These are phyloP conservation scores for Tolmerus cingulatus DNA, from an alignment of 2,888 invertebrate species.

Conservation along the genomic window DNA sequence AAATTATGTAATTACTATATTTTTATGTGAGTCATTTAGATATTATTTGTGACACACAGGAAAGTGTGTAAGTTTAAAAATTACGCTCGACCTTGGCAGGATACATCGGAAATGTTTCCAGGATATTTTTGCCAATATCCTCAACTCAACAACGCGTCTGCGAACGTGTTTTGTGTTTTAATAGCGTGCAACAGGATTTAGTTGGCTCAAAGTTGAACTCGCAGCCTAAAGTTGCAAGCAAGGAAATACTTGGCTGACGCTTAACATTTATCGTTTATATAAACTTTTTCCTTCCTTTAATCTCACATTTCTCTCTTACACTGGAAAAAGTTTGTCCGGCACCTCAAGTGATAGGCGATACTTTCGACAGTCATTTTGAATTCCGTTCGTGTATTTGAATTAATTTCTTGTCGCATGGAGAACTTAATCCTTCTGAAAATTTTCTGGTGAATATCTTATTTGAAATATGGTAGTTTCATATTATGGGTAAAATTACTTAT, in stretches of 20 bases:
- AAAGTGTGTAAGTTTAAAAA: not conserved
- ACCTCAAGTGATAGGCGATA: constrained; percentile 16
- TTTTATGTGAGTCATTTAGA: too few species aligned
- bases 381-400: constrained; percentile 6
- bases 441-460: constrained; percentile 25
- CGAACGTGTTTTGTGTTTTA: constrained; percentile 20
- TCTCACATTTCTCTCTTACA: not conserved
- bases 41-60: too few species aligned
- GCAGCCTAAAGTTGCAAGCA: constrained; percentile 5
- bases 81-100: not conserved
- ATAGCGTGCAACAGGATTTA: constrained; percentile 9
- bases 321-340: not conserved
- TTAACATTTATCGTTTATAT: not conserved
- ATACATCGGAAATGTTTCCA: not conserved
- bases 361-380: constrained; percentile 11
- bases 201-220: not conserved
- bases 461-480: constrained; percentile 18
- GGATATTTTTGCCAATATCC: not conserved
- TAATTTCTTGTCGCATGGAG: constrained; percentile 1
- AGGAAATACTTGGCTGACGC: not conserved
- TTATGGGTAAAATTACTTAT: constrained; percentile 9
- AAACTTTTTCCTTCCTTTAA: not conserved
- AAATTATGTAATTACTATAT: too few species aligned
- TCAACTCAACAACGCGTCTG: constrained; percentile 7
- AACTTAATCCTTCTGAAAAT: constrained; percentile 27